These are phyloP conservation scores for Riparia riparia DNA, from an alignment of 2,113 vertebrate species.

Conservation along the genomic window DNA sequence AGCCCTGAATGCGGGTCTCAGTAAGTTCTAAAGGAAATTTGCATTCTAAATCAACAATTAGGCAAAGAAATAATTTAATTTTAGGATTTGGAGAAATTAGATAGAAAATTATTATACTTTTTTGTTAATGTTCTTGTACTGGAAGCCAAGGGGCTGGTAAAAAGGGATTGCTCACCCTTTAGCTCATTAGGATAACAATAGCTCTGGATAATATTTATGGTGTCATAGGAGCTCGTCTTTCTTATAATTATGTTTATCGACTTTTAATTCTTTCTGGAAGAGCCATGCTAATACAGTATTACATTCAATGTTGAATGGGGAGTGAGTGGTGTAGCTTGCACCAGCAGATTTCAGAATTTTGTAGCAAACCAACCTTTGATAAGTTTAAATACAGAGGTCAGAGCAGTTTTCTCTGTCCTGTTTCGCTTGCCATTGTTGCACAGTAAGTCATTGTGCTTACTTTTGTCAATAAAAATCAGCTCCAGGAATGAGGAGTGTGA, in stretches of 20 bases:
- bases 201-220: not conserved
- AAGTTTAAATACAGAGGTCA: not conserved
- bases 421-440: not conserved
- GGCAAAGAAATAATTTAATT: not conserved
- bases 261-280: not conserved
- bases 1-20: not conserved
- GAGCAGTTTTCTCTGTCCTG: not conserved
- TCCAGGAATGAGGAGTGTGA: fast-evolving
- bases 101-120: not conserved
- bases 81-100: not conserved
- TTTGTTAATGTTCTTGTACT: not conserved
- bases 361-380: not conserved
- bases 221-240: not conserved
- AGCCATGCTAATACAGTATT: not conserved
- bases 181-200: not conserved
- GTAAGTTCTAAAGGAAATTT: not conserved
- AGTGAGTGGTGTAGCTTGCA: not conserved
- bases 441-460: not conserved
- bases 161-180: not conserved
- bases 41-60: not conserved
- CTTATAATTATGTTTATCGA: not conserved
- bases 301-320: not conserved
- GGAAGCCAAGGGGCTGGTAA: not conserved
- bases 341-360: not conserved
- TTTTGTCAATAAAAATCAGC: not conserved